Conservation (phyloP, 2,888 invertebrate genomes). For the Poecilobothrus nobilitatus region DNA sequence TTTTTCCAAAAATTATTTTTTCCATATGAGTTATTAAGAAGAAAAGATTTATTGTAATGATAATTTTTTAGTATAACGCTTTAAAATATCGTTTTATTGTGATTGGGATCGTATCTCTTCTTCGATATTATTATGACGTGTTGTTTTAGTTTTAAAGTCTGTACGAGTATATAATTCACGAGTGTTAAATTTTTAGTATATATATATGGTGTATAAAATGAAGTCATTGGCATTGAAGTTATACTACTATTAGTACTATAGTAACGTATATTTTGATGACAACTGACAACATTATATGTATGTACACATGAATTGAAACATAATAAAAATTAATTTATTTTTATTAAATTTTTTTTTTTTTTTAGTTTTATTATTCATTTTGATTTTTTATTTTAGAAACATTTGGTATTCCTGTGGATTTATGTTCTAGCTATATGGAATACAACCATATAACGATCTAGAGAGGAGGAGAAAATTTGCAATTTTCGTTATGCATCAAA, state of each 20-base stretch:
- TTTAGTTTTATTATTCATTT: no score
- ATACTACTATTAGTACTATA: no score
- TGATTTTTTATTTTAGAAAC: no score
- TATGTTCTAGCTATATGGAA: no score
- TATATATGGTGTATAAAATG: not conserved
- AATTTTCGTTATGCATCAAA: conserved; percentile 14
- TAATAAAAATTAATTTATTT: not conserved
- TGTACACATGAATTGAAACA: not conserved
- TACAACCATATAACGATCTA: not conserved
- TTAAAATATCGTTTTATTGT: not conserved
- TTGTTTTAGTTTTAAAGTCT: not conserved
- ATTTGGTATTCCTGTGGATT: no score
- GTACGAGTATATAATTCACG: not conserved
- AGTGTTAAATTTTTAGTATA: not conserved
- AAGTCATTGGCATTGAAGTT: conserved; percentile 23
- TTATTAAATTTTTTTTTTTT: no score
- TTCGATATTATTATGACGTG: no score
- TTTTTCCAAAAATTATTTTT: not conserved
- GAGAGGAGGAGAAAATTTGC: conserved; percentile 12
- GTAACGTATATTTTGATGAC: no score
- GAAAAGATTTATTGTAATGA: conserved; percentile 11
- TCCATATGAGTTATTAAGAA: conserved; percentile 16
- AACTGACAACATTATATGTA: no score
- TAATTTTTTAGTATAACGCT: not conserved
- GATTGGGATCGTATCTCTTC: not conserved